Evolutionary conservation across 2,888 invertebrate genomes (phyloP), one percentile per base, ranked within the genome.

Genomic region (Harpagoxenus sublaevis): DNA sequence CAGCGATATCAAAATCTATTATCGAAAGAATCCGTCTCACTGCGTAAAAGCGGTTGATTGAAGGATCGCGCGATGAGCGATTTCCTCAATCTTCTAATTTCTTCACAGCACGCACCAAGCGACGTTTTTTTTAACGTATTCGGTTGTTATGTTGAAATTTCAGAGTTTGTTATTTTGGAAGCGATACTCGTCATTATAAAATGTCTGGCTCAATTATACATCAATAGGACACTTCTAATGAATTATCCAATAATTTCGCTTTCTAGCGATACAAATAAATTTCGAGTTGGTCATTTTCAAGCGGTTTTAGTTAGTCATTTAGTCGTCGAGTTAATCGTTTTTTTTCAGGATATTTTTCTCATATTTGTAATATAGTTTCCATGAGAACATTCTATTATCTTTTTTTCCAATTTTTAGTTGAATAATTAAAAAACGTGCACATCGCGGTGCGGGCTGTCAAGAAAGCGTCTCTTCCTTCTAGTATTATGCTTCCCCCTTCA

Each of bases 1-100:
- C 73, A 62, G 79, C 73, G 73, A 81, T 81, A 81, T 81, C 71
- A 71, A 79, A 60, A 60, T 79, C 71, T 79, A 79, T 68, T 71
- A 79, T 79, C 60, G 60, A 81, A 81, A 73, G 48, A 81, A 48
- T 73, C 48, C 39, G 48, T 71, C 23, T 73, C 60, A 51, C 70
- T 48, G 55, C 48, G 51, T 63, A 10, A 55, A 65, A 65, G 51
- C 31, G 35, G 23, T 31, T 4, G 73, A 81, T 28, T 23, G 48
- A 51, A 78, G 78, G 70, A 70, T 68, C 57, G 28, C 42, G 23
- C 23, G 23, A 23, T 23, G n/a, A 57, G 12, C 57, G 48, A 12
- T 28, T 28, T 39, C 73, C 39, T 79, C 60, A 51, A 39, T 48
- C 42, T 60, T 28, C 28, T 35, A 35, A 35, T 62, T 81, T 81